phyloP scores from a whole-genome alignment of 2,113 vertebrate species.

The Gobio gobio region DNA sequence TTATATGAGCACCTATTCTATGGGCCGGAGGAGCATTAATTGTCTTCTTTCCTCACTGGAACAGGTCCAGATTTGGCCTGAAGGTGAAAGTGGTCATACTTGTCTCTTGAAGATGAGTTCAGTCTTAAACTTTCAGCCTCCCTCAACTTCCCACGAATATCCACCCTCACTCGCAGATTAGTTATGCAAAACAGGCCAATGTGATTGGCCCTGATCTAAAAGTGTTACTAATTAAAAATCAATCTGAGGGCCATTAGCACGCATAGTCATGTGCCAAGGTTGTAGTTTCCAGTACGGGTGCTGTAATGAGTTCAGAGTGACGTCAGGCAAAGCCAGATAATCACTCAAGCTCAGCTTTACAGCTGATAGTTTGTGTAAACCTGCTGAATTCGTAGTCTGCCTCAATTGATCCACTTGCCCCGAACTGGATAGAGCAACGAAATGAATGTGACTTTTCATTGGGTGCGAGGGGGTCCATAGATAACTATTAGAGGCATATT shows the following conservation, averaged over 20 bases:
- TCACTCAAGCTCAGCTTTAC: slow-evolving; percentile 85
- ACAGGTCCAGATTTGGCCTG: slow-evolving; percentile 5
- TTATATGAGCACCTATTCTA: slow-evolving; percentile 1
- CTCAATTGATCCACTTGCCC: slow-evolving; percentile 95
- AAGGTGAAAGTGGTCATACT: slow-evolving; percentile 38
- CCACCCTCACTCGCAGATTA: slow-evolving; percentile 70
- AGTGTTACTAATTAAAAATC: slow-evolving; percentile 99
- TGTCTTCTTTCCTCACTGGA: slow-evolving; percentile 4
- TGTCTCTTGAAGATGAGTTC: slow-evolving; percentile 44
- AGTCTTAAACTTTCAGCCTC: slow-evolving; percentile 37
- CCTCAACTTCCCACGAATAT: slow-evolving; percentile 47
- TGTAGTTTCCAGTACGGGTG: slow-evolving; percentile 90
- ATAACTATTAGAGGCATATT: slow-evolving; percentile 85
- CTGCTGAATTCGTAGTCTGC: slow-evolving; percentile 97
- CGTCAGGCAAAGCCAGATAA: slow-evolving; percentile 80
- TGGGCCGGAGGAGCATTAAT: background rate
- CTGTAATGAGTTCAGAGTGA: slow-evolving; percentile 88
- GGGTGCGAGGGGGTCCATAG: slow-evolving; percentile 84
- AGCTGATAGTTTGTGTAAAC: slow-evolving; percentile 89
- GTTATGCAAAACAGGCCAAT: slow-evolving; percentile 81
- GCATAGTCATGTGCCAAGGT: slow-evolving; percentile 85
- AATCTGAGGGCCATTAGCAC: slow-evolving; percentile 94
- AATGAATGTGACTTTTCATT: slow-evolving; percentile 91
- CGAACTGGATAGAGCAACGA: slow-evolving; percentile 83
- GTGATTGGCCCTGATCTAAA: slow-evolving; percentile 91